Base-by-base conservation (phyloP, 1,140 invertebrate genomes). In the Aphis craccivora region DNA sequence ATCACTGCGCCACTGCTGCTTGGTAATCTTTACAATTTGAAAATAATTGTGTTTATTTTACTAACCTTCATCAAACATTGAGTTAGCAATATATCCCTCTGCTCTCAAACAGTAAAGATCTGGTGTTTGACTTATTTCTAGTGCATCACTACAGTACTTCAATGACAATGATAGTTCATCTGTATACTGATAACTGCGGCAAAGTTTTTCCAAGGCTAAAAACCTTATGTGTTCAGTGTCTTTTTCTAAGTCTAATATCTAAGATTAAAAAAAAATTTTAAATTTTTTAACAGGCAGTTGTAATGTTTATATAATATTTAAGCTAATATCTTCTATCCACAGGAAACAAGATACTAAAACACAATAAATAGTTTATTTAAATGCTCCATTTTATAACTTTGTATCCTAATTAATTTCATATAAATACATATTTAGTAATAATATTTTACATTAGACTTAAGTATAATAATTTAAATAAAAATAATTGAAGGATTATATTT, bases 61-160 rank as follows among this genome's bases (percentile, higher is more conserved):
- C 95, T 95, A 95, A 98, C 98, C 98, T 96, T 99, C 98, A 94
- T 99, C 98, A 95, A 97, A 99, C 96, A 99, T 97, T 95, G 99
- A 99, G 86, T 97, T 97, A 11, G 97, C 96, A 45, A 99, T 96
- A 95, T 99, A 97, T 30, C 98, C 98, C 95, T 99, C 99, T 0
- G 97, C 99, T 94, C 97, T 96, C 95, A 99, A 98, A 95, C 98
- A 99, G 88, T 98, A 96, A 55, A 98, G 95, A 94, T 97, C 96
- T 7, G 97, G 95, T 95, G 98, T 98, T 94, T 97, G 96, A 94
- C 97, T 96, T 93, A 98, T 96, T 93, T 97, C 96, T 88, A 99
- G 95, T 22, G 99, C 98, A 93, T 97, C 96, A 89, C 97, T 96
- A 95, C 99, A 99, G 90, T 96, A 96, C 60, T 96, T 95, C 84